Base-by-base conservation (phyloP, 2,888 invertebrate genomes). In the Dynastes tityus region DNA sequence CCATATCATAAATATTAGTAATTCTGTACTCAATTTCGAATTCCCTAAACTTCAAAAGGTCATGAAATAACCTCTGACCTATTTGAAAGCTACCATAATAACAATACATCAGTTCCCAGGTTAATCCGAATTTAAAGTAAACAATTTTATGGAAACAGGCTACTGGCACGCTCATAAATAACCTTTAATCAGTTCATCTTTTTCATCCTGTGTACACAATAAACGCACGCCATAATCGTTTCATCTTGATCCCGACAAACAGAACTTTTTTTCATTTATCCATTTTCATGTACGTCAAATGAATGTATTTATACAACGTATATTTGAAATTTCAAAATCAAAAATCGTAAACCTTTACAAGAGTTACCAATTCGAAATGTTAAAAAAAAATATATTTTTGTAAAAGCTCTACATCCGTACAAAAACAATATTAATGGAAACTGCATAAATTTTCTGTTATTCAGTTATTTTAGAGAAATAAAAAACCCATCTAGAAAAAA, bases 81-180 rank as follows among this genome's bases (percentile, higher is more conserved):
- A 65, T 65, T 65, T 65, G n/a, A 40, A 55, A n/a, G 13, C 64
- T 65, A 32, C 37, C n/a, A 65, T 37, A 65, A 65, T 40, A 65
- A 45, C 65, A 40, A n/a, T 37, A 65, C 65, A 40, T 65, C n/a
- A 65, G 40, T 65, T 40, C 65, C 16, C 16, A 9, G 9, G 6
- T 32, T 65, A 65, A 40, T 65, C 65, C n/a, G 40, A 40, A 65
- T 65, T 65, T 65, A 45, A 40, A 13, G 40, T 16, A 55, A 8
- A 40, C 40, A 65, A 40, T n/a, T 13, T 22, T 45, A 45, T 11
- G 11, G n/a, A 55, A 16, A n/a, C 37, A 45, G 1, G 40, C 40
- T 16, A 6, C 65, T 65, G 6, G 3, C 65, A 16, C 40, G 40
- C 40, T 65, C 40, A 22, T 40, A 65, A 65, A 65, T 37, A 65